These are phyloP conservation scores for Sphenopsis melanotis DNA, from an alignment of 2,797 vertebrate genomes.

Conservation along the genomic window DNA sequence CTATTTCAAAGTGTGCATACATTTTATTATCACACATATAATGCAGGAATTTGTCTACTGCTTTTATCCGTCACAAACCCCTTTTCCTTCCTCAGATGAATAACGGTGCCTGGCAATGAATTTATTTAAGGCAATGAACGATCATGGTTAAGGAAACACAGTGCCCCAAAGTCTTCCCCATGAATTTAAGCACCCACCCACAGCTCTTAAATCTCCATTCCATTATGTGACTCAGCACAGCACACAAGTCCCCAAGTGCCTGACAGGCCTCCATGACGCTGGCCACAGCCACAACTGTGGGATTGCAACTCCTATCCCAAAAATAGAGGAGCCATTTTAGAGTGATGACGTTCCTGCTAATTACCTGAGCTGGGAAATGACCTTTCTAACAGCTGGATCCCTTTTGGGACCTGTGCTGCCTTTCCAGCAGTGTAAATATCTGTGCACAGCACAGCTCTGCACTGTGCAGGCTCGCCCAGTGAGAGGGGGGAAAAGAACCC, in stretches of 20 bases:
- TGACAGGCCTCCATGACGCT: rapidly evolving
- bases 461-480: rapidly evolving
- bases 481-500: not conserved
- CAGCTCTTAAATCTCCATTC: not conserved
- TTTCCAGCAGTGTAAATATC: not conserved
- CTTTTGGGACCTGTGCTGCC: not conserved
- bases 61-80: not conserved
- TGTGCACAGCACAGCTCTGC: not conserved
- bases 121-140: not conserved
- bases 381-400: not conserved
- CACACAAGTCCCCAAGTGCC: not conserved
- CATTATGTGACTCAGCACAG: not conserved
- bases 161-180: not conserved
- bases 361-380: not conserved
- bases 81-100: not conserved
- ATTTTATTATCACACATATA: not conserved
- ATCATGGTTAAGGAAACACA: rapidly evolving
- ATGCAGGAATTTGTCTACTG: not conserved
- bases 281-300: not conserved
- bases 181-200: not conserved
- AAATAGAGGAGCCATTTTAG: not conserved
- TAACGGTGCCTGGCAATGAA: not conserved
- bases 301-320: not conserved
- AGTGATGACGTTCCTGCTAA: not conserved
- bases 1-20: not conserved